Evolutionary conservation across 2,113 vertebrate genomes (phyloP), one percentile per base, ranked within the genome.

Genomic region (Dascyllus trimaculatus): DNA sequence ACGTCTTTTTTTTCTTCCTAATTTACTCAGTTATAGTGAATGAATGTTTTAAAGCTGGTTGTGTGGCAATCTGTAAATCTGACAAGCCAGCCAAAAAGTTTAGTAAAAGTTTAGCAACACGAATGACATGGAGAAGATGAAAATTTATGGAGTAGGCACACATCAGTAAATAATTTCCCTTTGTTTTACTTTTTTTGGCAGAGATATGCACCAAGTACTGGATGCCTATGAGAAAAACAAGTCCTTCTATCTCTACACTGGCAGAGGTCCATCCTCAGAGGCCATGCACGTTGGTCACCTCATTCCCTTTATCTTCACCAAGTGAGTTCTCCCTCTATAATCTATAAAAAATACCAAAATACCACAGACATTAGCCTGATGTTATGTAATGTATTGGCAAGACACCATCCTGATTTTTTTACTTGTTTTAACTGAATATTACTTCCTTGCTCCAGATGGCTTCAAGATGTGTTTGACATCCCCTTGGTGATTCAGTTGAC

Each of bases 271-370:
- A 0, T 99, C 98, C 0, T 99, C 98, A 0, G 95, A 97, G 71
- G 94, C 98, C 46, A 96, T 99, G 97, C 98, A 99, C 0, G 79
- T 99, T 11, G 98, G 98, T 11, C 98, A 99, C 86, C 97, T 99
- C 80, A 96, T 99, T 78, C 97, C 97, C 0, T 99, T 99, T 85
- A 94, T 99, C 85, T 99, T 99, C 85, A 97, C 98, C 54, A 99
- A 99, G 98, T 99, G 93, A 96, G 97, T 85, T 49, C 40, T 32
- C 1, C 11, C 4, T 60, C 22, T 22, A 0, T 14, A 18, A 65
- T 21, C 2, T 43, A 51, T 35, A 3, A 11, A 24, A 35, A 35
- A 6, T 2, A 35, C 32, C 32, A 35, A 10, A 35, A 35, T 35
- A 35, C 32, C 35, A 22, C 14, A 24, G 4, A 18, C 4, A 8